phyloP scores from a whole-genome alignment of 2,888 invertebrate genomes.

The Euspilapteryx auroguttella region DNA sequence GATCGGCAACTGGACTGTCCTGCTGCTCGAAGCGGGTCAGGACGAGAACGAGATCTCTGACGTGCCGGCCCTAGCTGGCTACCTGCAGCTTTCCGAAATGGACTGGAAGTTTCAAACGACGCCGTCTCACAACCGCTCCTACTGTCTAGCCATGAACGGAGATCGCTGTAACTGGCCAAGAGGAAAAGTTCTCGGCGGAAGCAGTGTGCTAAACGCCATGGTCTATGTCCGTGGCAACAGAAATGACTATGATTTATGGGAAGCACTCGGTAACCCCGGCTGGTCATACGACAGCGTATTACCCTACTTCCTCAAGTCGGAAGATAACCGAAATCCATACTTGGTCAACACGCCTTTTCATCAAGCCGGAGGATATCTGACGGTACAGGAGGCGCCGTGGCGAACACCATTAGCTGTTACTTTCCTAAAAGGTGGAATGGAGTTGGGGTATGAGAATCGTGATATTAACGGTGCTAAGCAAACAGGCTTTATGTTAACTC shows the following conservation, averaged over 20 bases:
- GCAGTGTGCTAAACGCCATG: conserved; percentile 89
- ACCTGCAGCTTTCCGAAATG: conserved; percentile 81
- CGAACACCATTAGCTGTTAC: conserved; percentile 79
- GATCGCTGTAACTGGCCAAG: conserved; percentile 91
- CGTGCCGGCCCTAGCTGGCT: conserved; percentile 82
- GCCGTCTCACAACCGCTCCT: conserved; percentile 74
- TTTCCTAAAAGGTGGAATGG: conserved; percentile 79
- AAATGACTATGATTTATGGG: conserved; percentile 88
- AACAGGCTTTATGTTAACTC: conserved; percentile 85
- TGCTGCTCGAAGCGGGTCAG: conserved; percentile 84
- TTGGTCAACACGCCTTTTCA: conserved; percentile 75
- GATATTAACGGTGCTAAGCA: conserved; percentile 83
- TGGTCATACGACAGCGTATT: conserved; percentile 85
- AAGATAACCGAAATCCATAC: conserved; percentile 86
- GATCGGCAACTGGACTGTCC: conserved; percentile 77
- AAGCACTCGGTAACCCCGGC: conserved; percentile 77
- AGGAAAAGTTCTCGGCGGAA: conserved; percentile 88
- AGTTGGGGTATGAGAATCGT: conserved; percentile 78
- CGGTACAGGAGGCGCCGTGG: conserved; percentile 86
- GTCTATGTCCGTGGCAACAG: conserved; percentile 87
- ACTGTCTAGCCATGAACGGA: conserved; percentile 85
- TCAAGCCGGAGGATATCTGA: conserved; percentile 75
- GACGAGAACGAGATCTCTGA: conserved; percentile 90
- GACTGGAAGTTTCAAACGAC: conserved; percentile 94
- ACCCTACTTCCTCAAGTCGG: conserved; percentile 84